Conservation (phyloP, 2,888 invertebrate genomes). For the Rotaria macrura region DNA sequence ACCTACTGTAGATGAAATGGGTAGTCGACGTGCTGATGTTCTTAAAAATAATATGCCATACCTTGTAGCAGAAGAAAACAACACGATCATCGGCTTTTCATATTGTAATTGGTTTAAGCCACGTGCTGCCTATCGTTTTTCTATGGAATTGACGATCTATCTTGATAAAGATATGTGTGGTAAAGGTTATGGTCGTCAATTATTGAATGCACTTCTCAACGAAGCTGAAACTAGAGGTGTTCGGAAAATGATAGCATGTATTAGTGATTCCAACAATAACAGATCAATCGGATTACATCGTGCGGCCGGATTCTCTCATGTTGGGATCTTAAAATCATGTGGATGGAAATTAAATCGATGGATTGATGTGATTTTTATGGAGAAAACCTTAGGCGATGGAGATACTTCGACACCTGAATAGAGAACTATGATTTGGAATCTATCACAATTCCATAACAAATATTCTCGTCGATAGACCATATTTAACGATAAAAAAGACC, state of each 20-base stretch:
- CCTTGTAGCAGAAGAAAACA: neutral
- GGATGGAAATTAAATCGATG: neutral
- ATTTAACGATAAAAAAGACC: too few relatives aligned
- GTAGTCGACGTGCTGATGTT: neutral
- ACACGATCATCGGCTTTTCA: neutral
- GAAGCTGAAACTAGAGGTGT: neutral
- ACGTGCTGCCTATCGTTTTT: neutral
- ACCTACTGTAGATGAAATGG: neutral
- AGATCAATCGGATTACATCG: neutral
- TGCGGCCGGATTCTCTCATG: neutral
- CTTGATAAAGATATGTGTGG: neutral
- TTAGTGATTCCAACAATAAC: neutral
- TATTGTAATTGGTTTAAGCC: neutral
- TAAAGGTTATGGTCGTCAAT: neutral
- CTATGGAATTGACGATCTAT: neutral
- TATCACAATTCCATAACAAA: too few relatives aligned
- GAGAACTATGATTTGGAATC: too few relatives aligned
- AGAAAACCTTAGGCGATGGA: neutral
- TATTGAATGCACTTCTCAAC: neutral
- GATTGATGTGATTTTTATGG: neutral
- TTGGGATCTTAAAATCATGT: neutral
- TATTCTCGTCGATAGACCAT: too few relatives aligned
- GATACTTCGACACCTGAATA: neutral
- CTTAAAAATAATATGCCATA: neutral
- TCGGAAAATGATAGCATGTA: neutral